Base-by-base conservation (phyloP, 2,797 vertebrate genomes). In the Bradypodion ventrale region DNA sequence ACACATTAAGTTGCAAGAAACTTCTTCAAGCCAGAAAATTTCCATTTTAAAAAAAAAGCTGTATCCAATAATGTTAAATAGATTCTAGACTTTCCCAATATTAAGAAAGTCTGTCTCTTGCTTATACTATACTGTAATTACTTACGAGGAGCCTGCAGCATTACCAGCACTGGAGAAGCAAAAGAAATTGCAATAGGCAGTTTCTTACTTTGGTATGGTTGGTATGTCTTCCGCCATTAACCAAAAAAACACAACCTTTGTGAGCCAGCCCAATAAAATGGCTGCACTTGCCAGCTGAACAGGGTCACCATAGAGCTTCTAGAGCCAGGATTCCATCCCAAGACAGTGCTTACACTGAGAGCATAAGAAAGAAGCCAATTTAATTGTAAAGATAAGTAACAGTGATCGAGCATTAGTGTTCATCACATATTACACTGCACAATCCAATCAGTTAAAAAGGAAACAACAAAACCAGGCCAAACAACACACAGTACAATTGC, bases 271-370 rank as follows among this genome's bases (percentile, higher is more conserved):
- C 82, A 88, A 88, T 68, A 85, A 83, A 89, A 7, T 19, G 37
- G 74, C 80, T 85, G 21, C 25, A 75, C 32, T n/a, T 37, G 78
- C 72, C 87, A 66, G 52, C 37, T 85, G 87, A 23, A 19, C 84
- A 87, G 87, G 84, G 88, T 88, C 87, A 66, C 83, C 46, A 85
- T 40, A 63, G 5, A 72, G 40, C 72, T 49, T 77, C 86, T 75
- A 79, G 49, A 42, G 52, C 40, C 84, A 80, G 74, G 63, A 80
- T 68, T 65, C 40, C 63, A 27, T 78, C 42, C 69, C 2, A 5
- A 82, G 82, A 75, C 77, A 87, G 68, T 86, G 62, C 75, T 85
- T 86, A 89, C 84, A 86, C 74, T 85, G 52, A 85, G 85, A 85
- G 1, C 63, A 62, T 8, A 62, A 72, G 73, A 90, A 87, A 85